These are phyloP conservation scores for Buceros bicornis DNA, from an alignment of 2,797 vertebrate species.

Conservation along the genomic window DNA sequence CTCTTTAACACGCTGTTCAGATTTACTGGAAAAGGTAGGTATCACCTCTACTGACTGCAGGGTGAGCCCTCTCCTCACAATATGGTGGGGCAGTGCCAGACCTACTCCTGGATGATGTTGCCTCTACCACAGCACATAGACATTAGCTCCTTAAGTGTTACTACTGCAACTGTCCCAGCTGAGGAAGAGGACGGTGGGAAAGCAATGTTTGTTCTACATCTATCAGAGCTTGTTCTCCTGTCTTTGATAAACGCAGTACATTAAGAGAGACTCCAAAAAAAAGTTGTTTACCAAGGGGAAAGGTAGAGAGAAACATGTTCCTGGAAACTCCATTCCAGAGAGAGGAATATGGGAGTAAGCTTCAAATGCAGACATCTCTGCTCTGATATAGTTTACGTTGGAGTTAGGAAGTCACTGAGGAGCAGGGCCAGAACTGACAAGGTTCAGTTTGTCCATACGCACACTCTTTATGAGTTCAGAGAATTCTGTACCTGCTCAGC, in stretches of 20 bases:
- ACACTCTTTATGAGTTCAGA: background rate
- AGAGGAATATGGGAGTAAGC: background rate
- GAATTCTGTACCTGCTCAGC: background rate
- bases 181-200: background rate
- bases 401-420: background rate
- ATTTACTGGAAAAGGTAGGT: constrained; percentile 94
- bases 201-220: background rate
- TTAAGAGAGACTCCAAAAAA: background rate
- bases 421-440: background rate
- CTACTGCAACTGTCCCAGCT: background rate
- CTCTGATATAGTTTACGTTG: background rate
- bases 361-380: background rate
- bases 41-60: background rate
- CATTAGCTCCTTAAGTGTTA: background rate
- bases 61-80: background rate
- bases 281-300: background rate
- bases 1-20: constrained; percentile 84
- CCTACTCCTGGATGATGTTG: background rate
- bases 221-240: background rate
- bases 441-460: background rate
- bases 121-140: background rate
- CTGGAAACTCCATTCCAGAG: background rate
- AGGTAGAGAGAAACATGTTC: background rate
- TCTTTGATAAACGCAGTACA: background rate
- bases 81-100: background rate